These are phyloP conservation scores for Cyprinodon variegatus DNA, from an alignment of 2,113 vertebrate species.

Conservation along the genomic window DNA sequence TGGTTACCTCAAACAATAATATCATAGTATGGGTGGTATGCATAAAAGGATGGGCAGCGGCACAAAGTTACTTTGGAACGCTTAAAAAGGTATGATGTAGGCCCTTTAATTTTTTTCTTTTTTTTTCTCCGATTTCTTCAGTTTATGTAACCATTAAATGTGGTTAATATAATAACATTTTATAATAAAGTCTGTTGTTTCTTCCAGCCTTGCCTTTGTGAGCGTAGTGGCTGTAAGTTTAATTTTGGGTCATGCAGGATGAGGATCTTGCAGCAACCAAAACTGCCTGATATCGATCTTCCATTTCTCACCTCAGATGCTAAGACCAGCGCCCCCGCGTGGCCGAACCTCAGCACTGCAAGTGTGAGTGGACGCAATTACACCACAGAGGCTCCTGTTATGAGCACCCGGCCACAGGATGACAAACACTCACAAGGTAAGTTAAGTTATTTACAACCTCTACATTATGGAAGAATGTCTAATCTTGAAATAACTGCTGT, in stretches of 20 bases:
- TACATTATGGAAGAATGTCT: neutral
- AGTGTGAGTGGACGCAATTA: constrained; percentile 67
- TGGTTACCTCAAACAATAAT: too few relatives aligned
- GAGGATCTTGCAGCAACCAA: too few relatives aligned
- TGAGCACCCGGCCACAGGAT: constrained; percentile 2
- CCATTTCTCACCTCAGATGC: constrained; percentile 79
- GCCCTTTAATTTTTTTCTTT: neutral
- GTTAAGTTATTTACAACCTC: neutral
- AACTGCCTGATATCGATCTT: neutral
- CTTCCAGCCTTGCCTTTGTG: neutral
- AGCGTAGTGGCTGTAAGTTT: too few relatives aligned
- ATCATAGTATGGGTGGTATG: too few relatives aligned
- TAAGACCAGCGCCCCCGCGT: constrained; percentile 84
- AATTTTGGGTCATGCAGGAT: too few relatives aligned
- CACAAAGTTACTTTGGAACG: too few relatives aligned
- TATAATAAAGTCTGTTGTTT: neutral
- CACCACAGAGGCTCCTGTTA: constrained; percentile 57
- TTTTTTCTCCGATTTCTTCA: neutral
- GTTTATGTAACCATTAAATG: too few relatives aligned
- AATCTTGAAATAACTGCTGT: neutral
- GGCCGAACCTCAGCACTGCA: constrained; percentile 81
- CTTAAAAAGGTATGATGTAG: too few relatives aligned
- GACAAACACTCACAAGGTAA: constrained; percentile 41
- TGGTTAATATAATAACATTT: neutral
- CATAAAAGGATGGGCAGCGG: too few relatives aligned